Evolutionary conservation across 1,140 invertebrate species (phyloP), one percentile per base, ranked within the genome.

Genomic region (Zophobas atratus): DNA sequence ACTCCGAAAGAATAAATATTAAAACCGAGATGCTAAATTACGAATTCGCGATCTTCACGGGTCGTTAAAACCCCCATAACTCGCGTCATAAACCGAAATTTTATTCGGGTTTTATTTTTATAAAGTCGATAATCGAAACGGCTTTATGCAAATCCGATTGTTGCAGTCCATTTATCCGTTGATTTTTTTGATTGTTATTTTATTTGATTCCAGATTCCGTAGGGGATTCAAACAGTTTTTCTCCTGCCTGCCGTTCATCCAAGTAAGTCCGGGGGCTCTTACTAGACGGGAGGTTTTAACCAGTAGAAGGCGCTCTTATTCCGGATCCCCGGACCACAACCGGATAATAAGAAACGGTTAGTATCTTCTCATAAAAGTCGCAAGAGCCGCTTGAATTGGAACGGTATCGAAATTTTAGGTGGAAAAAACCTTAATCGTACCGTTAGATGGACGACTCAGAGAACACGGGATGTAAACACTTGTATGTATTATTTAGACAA

Each of bases 161-260:
- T 53, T 32, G 5, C 49, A 2, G 49, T 2, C 5, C 20, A 38
- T 60, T 60, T 20, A 43, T 67, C 39, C 6, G 32, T 3, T 41
- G 5, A 32, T 34, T 20, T 3, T 36, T 63, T 60, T 60, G 36
- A 60, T 60, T 60, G 56, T 60, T 20, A 20, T 36, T 67, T 41
- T 67, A 67, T 67, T 20, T 43, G 60, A 67, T 87, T 86, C 32
- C 86, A 97, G 95, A 87, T 97, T 97, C 87, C 90, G 95, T 43
- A 90, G 94, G 81, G 96, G 96, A 1, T 97, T 97, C 86, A 94
- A 94, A 79, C 92, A 94, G 84, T 94, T 96, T 83, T 96, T 97
- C 85, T 92, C 92, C 76, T 96, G 93, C 87, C 93, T 94, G 82
- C 93, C 93, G 0, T 93, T 92, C 80, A 91, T 95, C 20, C 89